Conservation (phyloP, 2,113 vertebrate genomes). For the Ceyx melanurus region DNA sequence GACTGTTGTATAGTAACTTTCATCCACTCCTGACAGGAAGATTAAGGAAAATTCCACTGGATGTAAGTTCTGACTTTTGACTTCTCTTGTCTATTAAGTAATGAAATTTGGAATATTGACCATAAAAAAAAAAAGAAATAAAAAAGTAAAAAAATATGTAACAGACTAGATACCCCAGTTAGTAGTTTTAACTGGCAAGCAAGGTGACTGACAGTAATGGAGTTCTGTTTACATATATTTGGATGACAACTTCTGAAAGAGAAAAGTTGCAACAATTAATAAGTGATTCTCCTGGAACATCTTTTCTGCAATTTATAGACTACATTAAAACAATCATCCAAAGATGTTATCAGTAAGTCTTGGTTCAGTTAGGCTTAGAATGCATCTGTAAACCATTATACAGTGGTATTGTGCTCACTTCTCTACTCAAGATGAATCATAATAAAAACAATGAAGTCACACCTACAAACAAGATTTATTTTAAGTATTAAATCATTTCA, state of each 20-base stretch:
- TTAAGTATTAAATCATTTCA: background rate
- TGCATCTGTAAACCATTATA: too few relatives aligned
- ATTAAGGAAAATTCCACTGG: constrained; percentile 70
- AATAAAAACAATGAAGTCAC: too few relatives aligned
- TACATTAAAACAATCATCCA: too few relatives aligned
- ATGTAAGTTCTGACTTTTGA: constrained; percentile 76
- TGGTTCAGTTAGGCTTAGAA: too few relatives aligned
- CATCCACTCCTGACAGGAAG: constrained; percentile 84
- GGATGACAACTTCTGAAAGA: too few relatives aligned
- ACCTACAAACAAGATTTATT: background rate
- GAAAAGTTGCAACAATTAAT: too few relatives aligned
- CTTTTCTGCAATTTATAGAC: too few relatives aligned
- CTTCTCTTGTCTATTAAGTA: background rate
- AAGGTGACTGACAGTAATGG: background rate
- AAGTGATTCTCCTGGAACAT: too few relatives aligned
- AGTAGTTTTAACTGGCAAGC: background rate
- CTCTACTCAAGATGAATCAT: too few relatives aligned
- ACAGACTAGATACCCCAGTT: background rate
- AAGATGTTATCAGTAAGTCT: too few relatives aligned
- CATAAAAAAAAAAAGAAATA: background rate
- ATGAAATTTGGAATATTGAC: background rate
- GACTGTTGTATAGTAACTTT: constrained; percentile 84
- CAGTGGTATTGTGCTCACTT: too few relatives aligned
- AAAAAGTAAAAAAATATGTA: background rate
- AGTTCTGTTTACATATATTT: background rate